A percentile compares a stretch with the other conserved stretches of the same genome.
These are phyloP conservation scores for Dolichotis patagonum DNA, from an alignment of 2,113 vertebrate genomes.

Conservation along the genomic window DNA sequence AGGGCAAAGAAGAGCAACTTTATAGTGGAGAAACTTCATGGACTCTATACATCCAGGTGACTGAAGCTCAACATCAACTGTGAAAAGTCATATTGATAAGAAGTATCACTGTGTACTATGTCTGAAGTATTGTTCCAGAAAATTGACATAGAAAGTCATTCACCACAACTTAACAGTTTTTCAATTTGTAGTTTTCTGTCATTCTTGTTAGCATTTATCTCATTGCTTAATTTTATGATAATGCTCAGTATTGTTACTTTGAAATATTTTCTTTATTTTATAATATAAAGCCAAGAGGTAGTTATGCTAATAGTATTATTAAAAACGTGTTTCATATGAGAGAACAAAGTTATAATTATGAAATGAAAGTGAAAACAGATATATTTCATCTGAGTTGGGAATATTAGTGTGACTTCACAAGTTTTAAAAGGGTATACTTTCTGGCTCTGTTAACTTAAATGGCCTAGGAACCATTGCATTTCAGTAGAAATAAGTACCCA, in stretches of 20 bases:
- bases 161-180: not conserved
- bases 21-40: not conserved
- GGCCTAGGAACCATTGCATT: not conserved
- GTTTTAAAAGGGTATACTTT: not conserved
- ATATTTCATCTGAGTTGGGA: not conserved
- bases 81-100: not conserved
- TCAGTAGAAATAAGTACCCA: constrained; percentile 1
- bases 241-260: not conserved
- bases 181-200: not conserved
- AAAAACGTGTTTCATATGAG: not conserved
- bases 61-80: not conserved
- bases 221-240: not conserved
- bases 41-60: not conserved
- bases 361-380: not conserved
- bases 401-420: constrained; percentile 37
- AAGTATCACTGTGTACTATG: not conserved
- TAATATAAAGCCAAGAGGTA: not conserved
- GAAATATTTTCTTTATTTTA: constrained; percentile 19
- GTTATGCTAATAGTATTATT: not conserved
- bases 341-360: not conserved
- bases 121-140: not conserved
- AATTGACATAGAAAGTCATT: not conserved
- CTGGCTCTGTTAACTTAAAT: constrained; percentile 17
- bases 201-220: constrained; percentile 2
- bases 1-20: not conserved